Conservation (phyloP, 2,113 vertebrate species). For the Trichomycterus rosablanca region DNA sequence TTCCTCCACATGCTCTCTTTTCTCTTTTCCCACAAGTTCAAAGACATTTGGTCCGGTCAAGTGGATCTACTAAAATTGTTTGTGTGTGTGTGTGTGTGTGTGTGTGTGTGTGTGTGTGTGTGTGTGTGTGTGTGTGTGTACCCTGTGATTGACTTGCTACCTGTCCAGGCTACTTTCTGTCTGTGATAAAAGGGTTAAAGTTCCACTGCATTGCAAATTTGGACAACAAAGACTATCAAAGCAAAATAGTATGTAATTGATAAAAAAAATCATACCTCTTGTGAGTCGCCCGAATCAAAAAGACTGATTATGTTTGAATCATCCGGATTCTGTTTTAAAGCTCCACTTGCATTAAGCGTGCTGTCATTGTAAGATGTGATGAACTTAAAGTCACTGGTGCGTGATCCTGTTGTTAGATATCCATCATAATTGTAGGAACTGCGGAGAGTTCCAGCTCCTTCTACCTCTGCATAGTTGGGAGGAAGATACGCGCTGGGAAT, state of each 20-base stretch:
- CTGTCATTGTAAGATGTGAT: constrained; percentile 50
- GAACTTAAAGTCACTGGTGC: constrained; percentile 30
- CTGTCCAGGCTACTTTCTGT: too few species aligned
- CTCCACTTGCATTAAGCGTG: constrained; percentile 42
- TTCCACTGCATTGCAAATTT: too few species aligned
- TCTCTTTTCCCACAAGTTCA: too few species aligned
- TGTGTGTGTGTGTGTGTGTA: too few species aligned
- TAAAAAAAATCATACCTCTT: neutral
- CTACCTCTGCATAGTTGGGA: constrained; percentile 39
- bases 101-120: too few species aligned
- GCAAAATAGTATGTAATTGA: neutral
- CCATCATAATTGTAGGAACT: constrained; percentile 27
- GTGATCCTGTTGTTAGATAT: constrained; percentile 50
- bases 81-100: too few species aligned
- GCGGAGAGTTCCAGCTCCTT: constrained; percentile 34
- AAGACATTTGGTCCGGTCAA: too few species aligned
- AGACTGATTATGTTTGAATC: constrained; percentile 12
- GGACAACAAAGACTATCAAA: too few species aligned
- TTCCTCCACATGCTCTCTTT: too few species aligned
- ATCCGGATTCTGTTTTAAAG: constrained; percentile 29
- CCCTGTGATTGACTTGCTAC: too few species aligned
- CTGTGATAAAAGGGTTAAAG: too few species aligned
- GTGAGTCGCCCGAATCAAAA: neutral
- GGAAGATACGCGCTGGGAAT: constrained; percentile 33
- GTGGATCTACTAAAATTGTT: too few species aligned